Evolutionary conservation across 2,113 vertebrate genomes (phyloP).

Genomic region (Cisticola juncidis): DNA sequence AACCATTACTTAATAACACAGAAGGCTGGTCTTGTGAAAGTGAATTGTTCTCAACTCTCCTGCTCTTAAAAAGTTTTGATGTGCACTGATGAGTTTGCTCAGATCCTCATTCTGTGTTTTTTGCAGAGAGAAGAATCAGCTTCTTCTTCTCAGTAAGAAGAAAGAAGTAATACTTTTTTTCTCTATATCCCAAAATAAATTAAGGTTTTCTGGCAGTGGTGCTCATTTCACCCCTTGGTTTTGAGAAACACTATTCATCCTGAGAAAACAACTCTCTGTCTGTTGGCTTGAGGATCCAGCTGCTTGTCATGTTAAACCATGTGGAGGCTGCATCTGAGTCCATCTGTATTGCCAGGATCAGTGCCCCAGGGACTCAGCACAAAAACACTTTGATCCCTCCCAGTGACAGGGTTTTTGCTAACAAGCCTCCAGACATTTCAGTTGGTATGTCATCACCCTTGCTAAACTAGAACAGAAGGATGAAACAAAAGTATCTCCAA

Average conservation of each 20-base stretch:
- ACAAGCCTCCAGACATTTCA: slow-evolving; percentile 78
- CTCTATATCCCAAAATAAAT: background rate
- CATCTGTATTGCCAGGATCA: slow-evolving; percentile 69
- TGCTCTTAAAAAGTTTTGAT: background rate
- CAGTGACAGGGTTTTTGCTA: slow-evolving; percentile 75
- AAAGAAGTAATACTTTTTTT: background rate
- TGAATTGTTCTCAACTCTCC: background rate
- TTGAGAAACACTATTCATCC: slow-evolving; percentile 39
- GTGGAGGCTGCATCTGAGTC: slow-evolving; percentile 57
- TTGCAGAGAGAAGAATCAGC: background rate
- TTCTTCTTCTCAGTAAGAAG: background rate
- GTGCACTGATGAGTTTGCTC: background rate
- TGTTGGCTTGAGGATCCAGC: slow-evolving; percentile 64
- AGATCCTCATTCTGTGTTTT: background rate
- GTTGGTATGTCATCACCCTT: slow-evolving; percentile 74
- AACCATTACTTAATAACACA: background rate
- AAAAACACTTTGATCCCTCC: slow-evolving; percentile 74
- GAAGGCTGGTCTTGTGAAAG: background rate
- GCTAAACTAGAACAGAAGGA: slow-evolving; percentile 68
- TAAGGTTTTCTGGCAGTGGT: background rate
- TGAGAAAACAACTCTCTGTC: slow-evolving; percentile 42
- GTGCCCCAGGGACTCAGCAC: slow-evolving; percentile 67
- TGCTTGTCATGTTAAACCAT: slow-evolving; percentile 71
- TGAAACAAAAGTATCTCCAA: slow-evolving; percentile 73
- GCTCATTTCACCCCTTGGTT: background rate